These are phyloP conservation scores for Sinodicranocentrus sp. DNA, from an alignment of 2,888 invertebrate genomes.

Conservation along the genomic window DNA sequence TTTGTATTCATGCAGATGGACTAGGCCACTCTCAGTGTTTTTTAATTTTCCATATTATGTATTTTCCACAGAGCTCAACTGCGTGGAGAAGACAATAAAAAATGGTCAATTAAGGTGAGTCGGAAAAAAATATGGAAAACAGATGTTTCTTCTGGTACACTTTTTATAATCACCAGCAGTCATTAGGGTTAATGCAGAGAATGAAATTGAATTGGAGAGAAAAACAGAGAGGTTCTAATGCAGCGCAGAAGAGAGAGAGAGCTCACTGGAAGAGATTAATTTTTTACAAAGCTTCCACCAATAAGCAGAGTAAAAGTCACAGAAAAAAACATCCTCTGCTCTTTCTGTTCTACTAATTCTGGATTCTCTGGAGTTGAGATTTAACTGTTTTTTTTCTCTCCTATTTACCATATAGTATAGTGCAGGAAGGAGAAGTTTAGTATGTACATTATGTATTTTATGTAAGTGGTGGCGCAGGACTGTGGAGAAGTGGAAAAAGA, in stretches of 20 bases:
- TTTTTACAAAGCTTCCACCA: background rate
- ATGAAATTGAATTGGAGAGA: slow-evolving; percentile 4
- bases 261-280: slow-evolving; percentile 20
- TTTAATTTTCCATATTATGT: slow-evolving; percentile 18
- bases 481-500: slow-evolving; percentile 8
- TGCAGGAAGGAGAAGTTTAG: background rate
- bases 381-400: no score
- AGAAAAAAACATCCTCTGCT: no score
- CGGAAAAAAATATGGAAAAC: slow-evolving; percentile 68
- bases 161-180: no score
- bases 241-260: slow-evolving; percentile 1
- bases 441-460: background rate
- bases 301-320: background rate
- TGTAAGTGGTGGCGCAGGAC: background rate
- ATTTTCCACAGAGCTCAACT: background rate
- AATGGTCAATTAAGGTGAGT: slow-evolving; percentile 68
- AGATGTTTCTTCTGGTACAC: slow-evolving; percentile 64
- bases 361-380: no score
- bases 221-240: no score
- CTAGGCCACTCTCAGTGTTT: slow-evolving; percentile 17
- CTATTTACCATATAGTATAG: no score
- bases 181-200: no score
- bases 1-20: no score
- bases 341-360: no score
- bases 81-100: slow-evolving; percentile 70